Percentiles rank a stretch among this genome's conserved stretches.
phyloP scores from a whole-genome alignment of 2,113 vertebrate species.

The Macaca nemestrina region DNA sequence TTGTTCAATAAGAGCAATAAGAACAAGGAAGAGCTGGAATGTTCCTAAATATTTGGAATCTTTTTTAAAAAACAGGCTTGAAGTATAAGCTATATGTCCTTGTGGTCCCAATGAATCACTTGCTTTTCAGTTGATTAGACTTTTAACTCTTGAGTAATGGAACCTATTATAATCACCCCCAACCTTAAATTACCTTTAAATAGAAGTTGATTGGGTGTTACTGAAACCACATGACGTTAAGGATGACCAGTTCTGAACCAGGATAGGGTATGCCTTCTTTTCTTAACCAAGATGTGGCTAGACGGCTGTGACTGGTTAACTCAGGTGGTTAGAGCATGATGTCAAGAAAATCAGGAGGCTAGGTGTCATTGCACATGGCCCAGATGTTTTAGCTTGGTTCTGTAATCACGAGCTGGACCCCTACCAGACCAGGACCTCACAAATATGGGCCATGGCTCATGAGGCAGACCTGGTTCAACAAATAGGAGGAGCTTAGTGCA shows the following conservation, averaged over 20 bases:
- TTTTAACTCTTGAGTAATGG: conserved; percentile 30
- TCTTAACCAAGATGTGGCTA: background rate
- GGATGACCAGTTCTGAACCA: background rate
- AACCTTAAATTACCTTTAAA: conserved; percentile 37
- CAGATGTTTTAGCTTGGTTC: background rate
- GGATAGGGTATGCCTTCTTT: background rate
- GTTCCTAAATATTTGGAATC: conserved; percentile 44
- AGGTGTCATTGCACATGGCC: background rate
- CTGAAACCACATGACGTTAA: background rate
- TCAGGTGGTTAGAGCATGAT: background rate
- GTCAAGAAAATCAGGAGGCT: background rate
- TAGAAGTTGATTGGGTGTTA: background rate
- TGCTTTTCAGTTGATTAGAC: conserved; percentile 28
- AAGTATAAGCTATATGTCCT: background rate
- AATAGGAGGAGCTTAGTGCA: background rate
- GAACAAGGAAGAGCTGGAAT: conserved; percentile 24
- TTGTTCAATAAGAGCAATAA: conserved; percentile 13
- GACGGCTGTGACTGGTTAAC: background rate
- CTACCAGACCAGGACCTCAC: background rate
- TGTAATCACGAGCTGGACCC: background rate
- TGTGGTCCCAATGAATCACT: background rate
- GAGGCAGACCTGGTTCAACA: background rate
- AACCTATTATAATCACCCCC: conserved; percentile 15
- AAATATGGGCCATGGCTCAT: background rate
- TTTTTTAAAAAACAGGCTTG: background rate